Base-by-base conservation (phyloP, 2,888 invertebrate genomes). In the Caenorhabditis zanzibari region DNA sequence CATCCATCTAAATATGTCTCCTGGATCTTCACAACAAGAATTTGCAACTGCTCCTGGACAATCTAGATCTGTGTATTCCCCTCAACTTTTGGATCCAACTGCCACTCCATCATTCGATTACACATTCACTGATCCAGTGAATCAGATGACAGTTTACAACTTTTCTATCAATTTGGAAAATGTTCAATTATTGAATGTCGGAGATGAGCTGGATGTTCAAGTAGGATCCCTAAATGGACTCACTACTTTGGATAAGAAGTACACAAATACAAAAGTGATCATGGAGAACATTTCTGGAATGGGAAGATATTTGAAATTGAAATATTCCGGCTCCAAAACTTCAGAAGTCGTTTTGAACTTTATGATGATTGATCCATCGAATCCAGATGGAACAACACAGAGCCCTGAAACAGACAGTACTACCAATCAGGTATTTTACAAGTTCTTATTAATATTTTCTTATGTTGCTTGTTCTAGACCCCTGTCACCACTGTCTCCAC, bases 141-240 rank as follows among this genome's bases (percentile, higher is more conserved):
- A 38, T 38, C 38, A 38, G 12, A 9, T 41, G 58, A 24, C 47
- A 52, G 52, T 79, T 14, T 79, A 49, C 71, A 79, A 79, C 52
- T 79, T 79, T 22, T 79, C 71, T 0, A 79, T 79, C 10, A 56
- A 63, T n/a, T 26, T 79, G n/a, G 28, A 71, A 2, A 64, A 56
- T 5, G 9, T 79, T 5, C 10, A 19, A 6, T 44, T 79, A 10
- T 16, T 44, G 19, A 63, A 64, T 32, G 79, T 71, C n/a, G 77
- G 69, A 32, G 79, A 79, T 49, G 71, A 79, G 58, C 22, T 79
- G 64, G 58, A 64, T 72, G 79, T 79, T 63, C 44, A 71, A 71
- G 79, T 79, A 22, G 71, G 71, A 64, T 63, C 71, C 14, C 64
- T 54, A 2, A 41, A 71, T 26, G 77, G 77, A 41, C 28, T 77